Base-by-base conservation (phyloP, 2,888 invertebrate species). In the Trichopoda pennipes region DNA sequence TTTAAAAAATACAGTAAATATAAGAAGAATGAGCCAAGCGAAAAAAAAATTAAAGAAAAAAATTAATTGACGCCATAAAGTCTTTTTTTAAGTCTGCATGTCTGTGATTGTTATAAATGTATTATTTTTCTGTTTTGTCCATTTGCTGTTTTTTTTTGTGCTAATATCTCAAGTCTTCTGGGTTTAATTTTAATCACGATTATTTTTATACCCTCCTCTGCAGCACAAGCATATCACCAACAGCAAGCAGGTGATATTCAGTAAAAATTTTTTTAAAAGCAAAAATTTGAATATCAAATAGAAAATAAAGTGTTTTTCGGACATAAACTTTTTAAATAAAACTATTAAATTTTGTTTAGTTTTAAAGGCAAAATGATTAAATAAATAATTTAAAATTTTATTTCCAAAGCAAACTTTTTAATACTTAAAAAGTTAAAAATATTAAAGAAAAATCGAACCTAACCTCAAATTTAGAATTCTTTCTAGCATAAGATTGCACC, bases 61-160 rank as follows among this genome's bases (percentile, higher is more conserved):
- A 81, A 68, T 49, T 85, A 88, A 88, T 88, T 87, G 87, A 86
- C 83, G 88, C 86, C 87, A 86, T 86, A 86, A 87, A 87, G 86
- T 85, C 85, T 86, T 86, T 84, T 80, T 84, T 82, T 74, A 28
- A 72, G 75, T 64, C 73, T 73, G 32, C 53, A 56, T 80, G 81
- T 28, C 44, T 76, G 55, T 21, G 73, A 68, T 81, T 84, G 76
- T 69, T 84, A 38, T 44, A 61, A 55, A 61, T 61, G 35, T 38
- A 72, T 72, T 61, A 61, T 47, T 47, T 56, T 55, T 55, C 56
- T 28, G 38, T 38, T 70, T 23, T 47, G 38, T 61, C 32, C 61
- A 17, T 51, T 53, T 61, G 51, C 44, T 56, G 32, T 21, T 35
- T 35, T 23, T 73, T 35, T 51, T 38, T 12, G 10, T 32, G 44